Evolutionary conservation across 2,113 vertebrate genomes (phyloP), one percentile per base, ranked within the genome.

Genomic region (Centropristis striata): DNA sequence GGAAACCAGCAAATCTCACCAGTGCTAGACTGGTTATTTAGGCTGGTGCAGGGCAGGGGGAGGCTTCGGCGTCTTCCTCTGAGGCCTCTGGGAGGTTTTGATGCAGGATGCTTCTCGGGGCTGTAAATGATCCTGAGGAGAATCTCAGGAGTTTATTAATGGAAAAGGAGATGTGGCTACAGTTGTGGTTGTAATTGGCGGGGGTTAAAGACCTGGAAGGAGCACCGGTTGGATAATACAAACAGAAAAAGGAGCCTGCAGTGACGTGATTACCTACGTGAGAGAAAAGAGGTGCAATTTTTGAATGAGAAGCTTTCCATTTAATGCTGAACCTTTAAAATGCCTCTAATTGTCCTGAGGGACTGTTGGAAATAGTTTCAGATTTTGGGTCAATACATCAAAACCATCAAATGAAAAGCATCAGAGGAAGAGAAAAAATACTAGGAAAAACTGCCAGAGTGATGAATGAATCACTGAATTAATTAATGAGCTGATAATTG

Each of bases 1-100:
- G 80, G 71, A 67, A 85, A 84, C 69, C 80, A 90, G 71, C 65
- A 71, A 28, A 65, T 86, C 65, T 78, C 63, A 39, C 78, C 75
- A 84, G 50, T 39, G 55, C 69, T 32, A 59, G 75, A 73, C 75
- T 85, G 89, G 77, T 87, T 86, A 89, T 85, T 78, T 23, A 44
- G 42, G 42, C 61, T 66, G 58, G 36, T 37, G 46, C 1, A 3
- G 50, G 11, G 55, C 46, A 28, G 37, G 55, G 70, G 49, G 55
- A 70, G 49, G 72, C n/a, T 51, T 77, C 3, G 18, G 2, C 8
- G 4, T 50, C 78, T 47, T 73, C 2, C 64, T 75, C 65, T 36
- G 65, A 58, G 61, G 20, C 41, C 57, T 46, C 14, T 20, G 27
- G 41, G 46, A 27, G 65, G 47, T 44, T 61, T 76, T 66, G 71